Evolutionary conservation across 2,888 invertebrate species (phyloP).

Genomic region (Eupeodes luniger): DNA sequence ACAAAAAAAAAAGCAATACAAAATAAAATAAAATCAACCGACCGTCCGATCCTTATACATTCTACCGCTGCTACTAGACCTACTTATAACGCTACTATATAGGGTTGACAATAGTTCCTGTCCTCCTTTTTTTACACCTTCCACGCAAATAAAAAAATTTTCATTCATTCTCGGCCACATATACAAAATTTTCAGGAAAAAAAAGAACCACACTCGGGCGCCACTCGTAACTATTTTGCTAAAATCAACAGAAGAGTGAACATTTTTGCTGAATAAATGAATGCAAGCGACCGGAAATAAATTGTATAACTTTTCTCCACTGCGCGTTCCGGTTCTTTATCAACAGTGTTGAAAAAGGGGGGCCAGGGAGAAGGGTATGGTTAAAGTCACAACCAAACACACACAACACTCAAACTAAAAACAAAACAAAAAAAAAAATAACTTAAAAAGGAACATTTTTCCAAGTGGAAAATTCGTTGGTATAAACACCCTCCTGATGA

Average conservation of each 20-base stretch:
- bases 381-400: slow-evolving; percentile 7
- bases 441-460: slow-evolving; percentile 39
- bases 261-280: slow-evolving; percentile 74
- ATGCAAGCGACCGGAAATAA: slow-evolving; percentile 75
- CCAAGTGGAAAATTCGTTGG: slow-evolving; percentile 71
- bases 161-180: not conserved
- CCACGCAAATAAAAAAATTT: not conserved
- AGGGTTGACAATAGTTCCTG: slow-evolving; percentile 58
- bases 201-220: slow-evolving; percentile 28
- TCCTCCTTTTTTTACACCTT: slow-evolving; percentile 26
- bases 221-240: slow-evolving; percentile 47
- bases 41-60: not conserved
- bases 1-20: slow-evolving; percentile 17
- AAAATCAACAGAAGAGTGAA: slow-evolving; percentile 69
- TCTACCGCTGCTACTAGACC: not conserved
- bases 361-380: not conserved
- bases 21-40: slow-evolving; percentile 41
- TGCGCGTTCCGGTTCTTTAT: slow-evolving; percentile 50
- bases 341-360: not conserved
- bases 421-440: slow-evolving; percentile 16
- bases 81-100: slow-evolving; percentile 5
- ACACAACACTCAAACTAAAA: not conserved
- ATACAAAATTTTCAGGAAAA: slow-evolving; percentile 39
- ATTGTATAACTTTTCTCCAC: slow-evolving; percentile 68
- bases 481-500: slow-evolving; percentile 22